phyloP scores from a whole-genome alignment of 2,888 invertebrate genomes.

The Linnaemya vulpina region DNA sequence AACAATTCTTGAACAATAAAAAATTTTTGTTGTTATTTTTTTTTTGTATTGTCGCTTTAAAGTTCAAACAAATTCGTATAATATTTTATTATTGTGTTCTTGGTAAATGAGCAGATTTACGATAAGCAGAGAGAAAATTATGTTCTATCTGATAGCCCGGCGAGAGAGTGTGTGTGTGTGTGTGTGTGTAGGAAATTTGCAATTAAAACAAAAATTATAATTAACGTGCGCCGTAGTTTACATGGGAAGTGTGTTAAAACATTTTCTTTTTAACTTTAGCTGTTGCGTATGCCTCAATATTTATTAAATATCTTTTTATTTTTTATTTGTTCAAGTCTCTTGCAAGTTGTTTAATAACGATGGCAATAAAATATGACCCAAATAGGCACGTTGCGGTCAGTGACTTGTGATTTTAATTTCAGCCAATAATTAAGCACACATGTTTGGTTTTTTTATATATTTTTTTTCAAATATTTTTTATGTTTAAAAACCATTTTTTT shows the following conservation, averaged over 20 bases:
- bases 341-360: conserved; percentile 35
- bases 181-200: conserved; percentile 17
- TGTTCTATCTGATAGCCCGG: neutral
- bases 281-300: conserved; percentile 22
- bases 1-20: conserved; percentile 5
- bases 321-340: conserved; percentile 3
- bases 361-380: conserved; percentile 68
- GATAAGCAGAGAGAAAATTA: neutral
- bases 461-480: neutral
- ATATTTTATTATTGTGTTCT: no score
- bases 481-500: no score
- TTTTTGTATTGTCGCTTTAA: neutral
- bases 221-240: neutral
- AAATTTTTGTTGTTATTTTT: no score
- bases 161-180: neutral
- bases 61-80: no score
- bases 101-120: conserved; percentile 20
- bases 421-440: conserved; percentile 40
- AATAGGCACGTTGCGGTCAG: conserved; percentile 62
- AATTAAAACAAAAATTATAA: conserved; percentile 1
- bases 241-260: conserved; percentile 6
- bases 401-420: conserved; percentile 56
- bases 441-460: neutral
- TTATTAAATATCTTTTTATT: no score
- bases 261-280: conserved; percentile 9